These are phyloP conservation scores for Pseudomyrmex pallidus DNA, from an alignment of 1,140 invertebrate species.

Conservation along the genomic window DNA sequence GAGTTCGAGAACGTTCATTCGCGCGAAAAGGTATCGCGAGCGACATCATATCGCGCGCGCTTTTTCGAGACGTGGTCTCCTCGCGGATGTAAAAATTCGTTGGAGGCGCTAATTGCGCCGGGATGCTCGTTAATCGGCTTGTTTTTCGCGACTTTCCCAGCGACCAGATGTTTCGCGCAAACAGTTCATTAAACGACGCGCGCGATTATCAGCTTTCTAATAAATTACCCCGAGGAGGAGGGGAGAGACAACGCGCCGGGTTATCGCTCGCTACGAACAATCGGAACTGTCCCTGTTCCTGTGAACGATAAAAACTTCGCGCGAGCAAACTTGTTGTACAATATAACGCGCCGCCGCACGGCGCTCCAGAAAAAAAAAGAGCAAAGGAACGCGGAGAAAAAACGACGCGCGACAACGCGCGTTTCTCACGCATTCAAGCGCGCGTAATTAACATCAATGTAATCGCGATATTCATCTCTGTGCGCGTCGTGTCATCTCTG, in stretches of 20 bases:
- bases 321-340: too few species aligned
- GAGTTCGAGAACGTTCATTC: not conserved
- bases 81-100: conserved; percentile 38
- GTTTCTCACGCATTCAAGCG: not conserved
- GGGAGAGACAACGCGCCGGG: not conserved
- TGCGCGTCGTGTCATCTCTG: too few species aligned
- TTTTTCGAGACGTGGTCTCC: conserved; percentile 34
- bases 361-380: not conserved
- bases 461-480: not conserved
- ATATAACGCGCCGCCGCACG: too few species aligned
- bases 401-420: not conserved
- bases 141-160: conserved; percentile 29
- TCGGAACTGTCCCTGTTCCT: not conserved
- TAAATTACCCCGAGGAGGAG: conserved; percentile 9
- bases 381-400: not conserved
- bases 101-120: too few species aligned
- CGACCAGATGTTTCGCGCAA: conserved; percentile 35
- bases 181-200: conserved; percentile 29
- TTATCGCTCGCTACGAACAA: not conserved
- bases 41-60: not conserved
- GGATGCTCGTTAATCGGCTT: conserved; percentile 15
- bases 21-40: not conserved
- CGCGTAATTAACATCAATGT: not conserved
- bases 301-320: not conserved
- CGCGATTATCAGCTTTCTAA: conserved; percentile 37